Evolutionary conservation across 2,797 vertebrate species (phyloP).

Genomic region (Squalus acanthias): DNA sequence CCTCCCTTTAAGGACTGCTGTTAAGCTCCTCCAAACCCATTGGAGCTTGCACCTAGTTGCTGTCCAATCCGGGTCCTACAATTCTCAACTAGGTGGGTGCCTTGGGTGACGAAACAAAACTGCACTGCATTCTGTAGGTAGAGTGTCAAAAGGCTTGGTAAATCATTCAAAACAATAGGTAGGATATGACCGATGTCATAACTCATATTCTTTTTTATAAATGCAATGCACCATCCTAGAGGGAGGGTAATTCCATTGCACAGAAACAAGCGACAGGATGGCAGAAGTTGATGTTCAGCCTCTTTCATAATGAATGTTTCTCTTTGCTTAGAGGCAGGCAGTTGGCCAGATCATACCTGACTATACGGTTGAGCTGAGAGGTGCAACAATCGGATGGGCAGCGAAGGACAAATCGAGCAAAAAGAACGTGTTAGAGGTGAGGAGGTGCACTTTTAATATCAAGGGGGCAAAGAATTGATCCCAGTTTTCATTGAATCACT

Average conservation of each 20-base stretch:
- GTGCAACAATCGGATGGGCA: conserved; percentile 71
- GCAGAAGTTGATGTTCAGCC: neutral
- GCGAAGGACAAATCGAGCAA: conserved; percentile 85
- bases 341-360: conserved; percentile 74
- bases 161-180: neutral
- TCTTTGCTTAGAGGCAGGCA: conserved; percentile 60
- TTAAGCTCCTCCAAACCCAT: neutral
- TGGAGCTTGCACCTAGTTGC: neutral
- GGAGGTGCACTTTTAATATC: conserved; percentile 18
- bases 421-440: conserved; percentile 86
- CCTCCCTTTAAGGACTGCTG: neutral
- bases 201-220: neutral
- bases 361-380: conserved; percentile 74
- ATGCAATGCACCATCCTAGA: neutral
- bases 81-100: neutral
- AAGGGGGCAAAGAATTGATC: neutral
- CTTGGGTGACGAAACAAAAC: no score
- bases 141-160: neutral
- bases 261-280: neutral
- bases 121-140: neutral
- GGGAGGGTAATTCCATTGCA: neutral
- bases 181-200: neutral
- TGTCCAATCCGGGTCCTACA: neutral
- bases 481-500: neutral
- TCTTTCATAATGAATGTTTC: neutral